These are phyloP conservation scores for Sebastes schlegelii DNA, from an alignment of 2,113 vertebrate genomes.

Conservation along the genomic window DNA sequence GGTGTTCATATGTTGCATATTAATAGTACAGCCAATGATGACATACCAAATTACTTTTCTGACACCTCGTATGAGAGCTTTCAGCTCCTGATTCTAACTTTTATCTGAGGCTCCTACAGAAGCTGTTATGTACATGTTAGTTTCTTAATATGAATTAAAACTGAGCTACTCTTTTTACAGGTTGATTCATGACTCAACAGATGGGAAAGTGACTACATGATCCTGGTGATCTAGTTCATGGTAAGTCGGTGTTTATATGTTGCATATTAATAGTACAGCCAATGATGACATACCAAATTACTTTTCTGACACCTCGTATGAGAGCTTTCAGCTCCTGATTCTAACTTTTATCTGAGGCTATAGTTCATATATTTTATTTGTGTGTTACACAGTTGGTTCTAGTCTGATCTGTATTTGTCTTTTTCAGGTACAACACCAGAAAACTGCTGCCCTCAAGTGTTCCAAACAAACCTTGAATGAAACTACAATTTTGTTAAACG, in stretches of 20 bases:
- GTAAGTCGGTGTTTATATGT: not conserved
- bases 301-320: constrained; percentile 62
- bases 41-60: constrained; percentile 41
- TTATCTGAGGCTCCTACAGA: constrained; percentile 15
- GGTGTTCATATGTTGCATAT: not conserved
- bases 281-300: constrained; percentile 25
- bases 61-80: constrained; percentile 56
- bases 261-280: not conserved
- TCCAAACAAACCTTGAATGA: not conserved
- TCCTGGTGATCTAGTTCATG: not conserved
- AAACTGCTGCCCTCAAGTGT: not conserved
- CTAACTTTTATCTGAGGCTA: constrained; percentile 37
- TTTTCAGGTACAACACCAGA: constrained; percentile 29
- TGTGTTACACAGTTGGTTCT: not conserved
- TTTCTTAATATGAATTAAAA: not conserved
- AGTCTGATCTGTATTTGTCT: constrained; percentile 9
- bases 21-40: constrained; percentile 26
- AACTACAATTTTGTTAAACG: not conserved
- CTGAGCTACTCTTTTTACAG: not conserved
- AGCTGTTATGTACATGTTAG: too few species aligned
- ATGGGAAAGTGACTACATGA: not conserved
- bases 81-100: constrained; percentile 41
- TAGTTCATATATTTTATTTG: too few species aligned
- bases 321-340: constrained; percentile 53
- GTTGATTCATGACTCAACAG: not conserved